Percentiles rank a stretch among this genome's conserved stretches.
These are phyloP conservation scores for Spilogale gracilis DNA, from an alignment of 2,113 vertebrate species.

Conservation along the genomic window DNA sequence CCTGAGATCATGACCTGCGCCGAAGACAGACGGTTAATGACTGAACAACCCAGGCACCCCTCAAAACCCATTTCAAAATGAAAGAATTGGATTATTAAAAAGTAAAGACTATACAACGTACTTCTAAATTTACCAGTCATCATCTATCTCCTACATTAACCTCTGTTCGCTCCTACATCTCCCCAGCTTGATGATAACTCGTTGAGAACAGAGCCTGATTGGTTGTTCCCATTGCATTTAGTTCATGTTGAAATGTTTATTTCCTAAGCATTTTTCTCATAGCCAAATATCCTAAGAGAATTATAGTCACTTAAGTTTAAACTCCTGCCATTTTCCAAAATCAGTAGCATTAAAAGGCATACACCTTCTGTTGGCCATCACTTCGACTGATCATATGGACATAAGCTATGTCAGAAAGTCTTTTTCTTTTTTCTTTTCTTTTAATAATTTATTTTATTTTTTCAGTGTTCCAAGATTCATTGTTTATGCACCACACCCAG, in stretches of 20 bases:
- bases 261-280: neutral
- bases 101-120: neutral
- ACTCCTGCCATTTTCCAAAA: neutral
- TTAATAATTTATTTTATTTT: no score
- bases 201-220: neutral
- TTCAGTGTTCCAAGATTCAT: no score
- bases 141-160: neutral
- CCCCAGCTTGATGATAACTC: neutral
- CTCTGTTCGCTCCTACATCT: neutral
- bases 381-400: neutral
- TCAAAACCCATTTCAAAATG: neutral
- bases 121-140: neutral
- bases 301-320: neutral
- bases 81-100: slow-evolving; percentile 1
- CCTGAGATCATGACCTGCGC: no score
- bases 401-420: neutral
- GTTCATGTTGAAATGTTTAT: neutral
- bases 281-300: neutral
- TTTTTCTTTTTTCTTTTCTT: slow-evolving; percentile 13
- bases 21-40: no score
- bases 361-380: neutral
- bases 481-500: no score
- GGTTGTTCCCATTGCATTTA: neutral
- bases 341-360: neutral
- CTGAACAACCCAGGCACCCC: no score